Conservation (phyloP, 2,888 invertebrate species). For the Synergus itoensis region DNA sequence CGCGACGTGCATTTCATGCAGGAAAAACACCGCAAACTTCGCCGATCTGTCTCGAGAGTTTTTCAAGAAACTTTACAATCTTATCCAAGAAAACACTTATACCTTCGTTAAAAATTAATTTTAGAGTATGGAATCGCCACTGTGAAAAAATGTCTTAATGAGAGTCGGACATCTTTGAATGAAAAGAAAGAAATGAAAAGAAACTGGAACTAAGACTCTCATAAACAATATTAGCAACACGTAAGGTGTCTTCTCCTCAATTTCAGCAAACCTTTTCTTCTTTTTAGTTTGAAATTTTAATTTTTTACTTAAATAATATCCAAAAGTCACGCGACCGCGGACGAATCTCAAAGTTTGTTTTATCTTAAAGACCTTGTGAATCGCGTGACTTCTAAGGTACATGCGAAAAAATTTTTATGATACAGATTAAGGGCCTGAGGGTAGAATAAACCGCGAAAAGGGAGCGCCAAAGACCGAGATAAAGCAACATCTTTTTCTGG, state of each 20-base stretch:
- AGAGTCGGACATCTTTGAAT: background rate
- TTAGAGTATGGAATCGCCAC: background rate
- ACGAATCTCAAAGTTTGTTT: slow-evolving; percentile 21
- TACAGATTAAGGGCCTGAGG: background rate
- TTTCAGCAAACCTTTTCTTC: background rate
- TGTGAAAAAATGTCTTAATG: background rate
- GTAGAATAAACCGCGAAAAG: background rate
- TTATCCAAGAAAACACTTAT: background rate
- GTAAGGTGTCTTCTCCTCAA: background rate
- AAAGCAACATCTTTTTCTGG: slow-evolving; percentile 16
- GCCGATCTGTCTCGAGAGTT: background rate
- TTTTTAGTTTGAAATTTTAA: background rate
- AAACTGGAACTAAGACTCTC: background rate
- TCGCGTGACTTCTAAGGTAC: slow-evolving; percentile 27
- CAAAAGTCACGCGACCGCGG: slow-evolving; percentile 20
- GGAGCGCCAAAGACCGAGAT: background rate
- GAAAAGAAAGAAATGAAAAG: too few species aligned
- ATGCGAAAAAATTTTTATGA: background rate
- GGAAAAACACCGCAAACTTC: slow-evolving; percentile 2
- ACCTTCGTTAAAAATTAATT: too few species aligned
- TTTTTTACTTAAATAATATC: slow-evolving; percentile 1
- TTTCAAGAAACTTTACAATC: background rate
- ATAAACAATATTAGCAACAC: slow-evolving; percentile 20
- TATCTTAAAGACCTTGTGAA: slow-evolving; percentile 12
- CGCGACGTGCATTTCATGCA: slow-evolving; percentile 51